Evolutionary conservation across 2,113 vertebrate species (phyloP), one percentile per base, ranked within the genome.

Genomic region (Anolis carolinensis): DNA sequence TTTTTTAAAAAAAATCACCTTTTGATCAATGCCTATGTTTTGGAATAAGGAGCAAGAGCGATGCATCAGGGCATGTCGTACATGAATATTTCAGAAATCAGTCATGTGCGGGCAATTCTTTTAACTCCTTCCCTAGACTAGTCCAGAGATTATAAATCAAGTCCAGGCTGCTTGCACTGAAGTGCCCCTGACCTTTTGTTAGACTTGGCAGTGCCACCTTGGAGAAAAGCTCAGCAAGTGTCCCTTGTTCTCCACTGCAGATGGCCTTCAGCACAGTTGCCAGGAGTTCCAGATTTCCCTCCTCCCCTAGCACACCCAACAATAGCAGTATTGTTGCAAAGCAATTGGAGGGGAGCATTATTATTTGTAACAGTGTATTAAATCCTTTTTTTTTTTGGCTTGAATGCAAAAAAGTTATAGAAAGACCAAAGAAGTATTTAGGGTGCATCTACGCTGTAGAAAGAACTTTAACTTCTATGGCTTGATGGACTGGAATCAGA

Each of bases 191-290:
- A 91, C 91, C 93, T 79, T 52, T 44, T 88, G 82, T 75, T 16
- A 81, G 72, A 91, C 32, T 82, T 93, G 92, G 94, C 91, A 93
- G 85, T 72, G 87, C 1, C 11, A 44, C 44, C 68, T 25, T 7
- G 8, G 68, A 52, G 32, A 25, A 68, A 88, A 85, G 23, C 0
- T 20, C n/a, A 74, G 80, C 4, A 21, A 5, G 44, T 7, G 34
- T 70, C 30, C 65, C 27, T 74, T 34, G 25, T 72, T 11, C 13
- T 50, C 36, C 30, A 44, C 27, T 48, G 21, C 34, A 48, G 52
- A 55, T 21, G 20, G 30, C 52, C n/a, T 16, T 9, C 68, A 73
- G 30, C 55, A 62, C 21, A 1, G 9, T 27, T 39, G 59, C 59
- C 52, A 59, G 20, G 23, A 25, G 16, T 36, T 75, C 34, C 63